phyloP scores from a whole-genome alignment of 2,888 invertebrate species.

The Mesodorylaimus sp. region DNA sequence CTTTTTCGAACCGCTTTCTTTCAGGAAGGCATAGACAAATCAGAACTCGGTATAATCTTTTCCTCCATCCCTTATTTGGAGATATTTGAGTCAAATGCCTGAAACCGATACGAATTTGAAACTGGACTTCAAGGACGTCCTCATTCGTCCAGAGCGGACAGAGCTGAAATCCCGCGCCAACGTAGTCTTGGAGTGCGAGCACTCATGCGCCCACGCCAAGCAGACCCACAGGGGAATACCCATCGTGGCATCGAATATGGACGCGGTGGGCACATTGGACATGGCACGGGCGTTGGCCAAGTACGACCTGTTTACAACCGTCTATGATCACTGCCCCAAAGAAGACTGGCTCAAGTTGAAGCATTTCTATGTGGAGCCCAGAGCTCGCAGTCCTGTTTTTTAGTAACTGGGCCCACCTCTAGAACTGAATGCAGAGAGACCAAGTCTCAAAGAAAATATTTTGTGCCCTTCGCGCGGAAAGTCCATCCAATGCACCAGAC shows the following conservation, averaged over 20 bases:
- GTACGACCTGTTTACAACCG: conserved; percentile 65
- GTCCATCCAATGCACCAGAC: too few relatives aligned
- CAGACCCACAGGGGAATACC: conserved; percentile 52
- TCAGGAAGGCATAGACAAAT: too few relatives aligned
- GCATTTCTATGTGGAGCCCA: too few relatives aligned
- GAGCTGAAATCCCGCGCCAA: conserved; percentile 65
- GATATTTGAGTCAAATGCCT: too few relatives aligned
- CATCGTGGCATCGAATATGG: conserved; percentile 85
- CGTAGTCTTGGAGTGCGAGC: conserved; percentile 39
- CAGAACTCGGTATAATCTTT: too few relatives aligned
- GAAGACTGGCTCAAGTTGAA: conserved; percentile 73
- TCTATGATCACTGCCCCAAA: conserved; percentile 69
- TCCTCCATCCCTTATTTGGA: too few relatives aligned
- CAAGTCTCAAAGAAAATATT: too few relatives aligned
- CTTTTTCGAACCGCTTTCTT: too few relatives aligned
- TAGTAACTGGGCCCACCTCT: too few relatives aligned
- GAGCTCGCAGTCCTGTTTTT: too few relatives aligned
- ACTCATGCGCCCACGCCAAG: conserved; percentile 34
- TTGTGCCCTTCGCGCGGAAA: too few relatives aligned
- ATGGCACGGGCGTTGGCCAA: conserved; percentile 66
- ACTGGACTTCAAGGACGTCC: conserved; percentile 78
- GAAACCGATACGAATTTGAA: conserved; percentile 68
- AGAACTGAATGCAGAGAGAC: too few relatives aligned
- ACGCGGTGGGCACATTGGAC: conserved; percentile 84
- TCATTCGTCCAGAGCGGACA: conserved; percentile 68